phyloP scores from a whole-genome alignment of 2,888 invertebrate genomes.

The Mimas tiliae region DNA sequence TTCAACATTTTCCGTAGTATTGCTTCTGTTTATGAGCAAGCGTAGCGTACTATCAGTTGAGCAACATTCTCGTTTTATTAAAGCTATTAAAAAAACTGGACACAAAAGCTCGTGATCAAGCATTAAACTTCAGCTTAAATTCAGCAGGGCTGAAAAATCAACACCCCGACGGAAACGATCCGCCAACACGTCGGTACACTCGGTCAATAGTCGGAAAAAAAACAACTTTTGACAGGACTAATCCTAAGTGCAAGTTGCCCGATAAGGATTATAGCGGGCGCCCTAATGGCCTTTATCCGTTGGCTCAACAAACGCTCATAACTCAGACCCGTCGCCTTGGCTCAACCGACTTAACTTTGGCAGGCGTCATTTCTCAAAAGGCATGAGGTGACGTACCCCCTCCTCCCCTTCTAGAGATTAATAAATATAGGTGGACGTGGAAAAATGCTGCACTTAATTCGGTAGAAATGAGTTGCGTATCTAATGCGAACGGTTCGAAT shows the following conservation, averaged over 20 bases:
- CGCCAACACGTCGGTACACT: constrained; percentile 57
- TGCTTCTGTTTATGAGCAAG: too few species aligned
- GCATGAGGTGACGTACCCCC: constrained; percentile 76
- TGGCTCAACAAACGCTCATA: constrained; percentile 82
- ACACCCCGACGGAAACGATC: neutral
- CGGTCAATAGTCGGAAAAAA: constrained; percentile 76
- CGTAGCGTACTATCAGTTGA: too few species aligned
- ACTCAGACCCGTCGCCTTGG: constrained; percentile 79
- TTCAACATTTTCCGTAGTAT: too few species aligned
- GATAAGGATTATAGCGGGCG: constrained; percentile 81
- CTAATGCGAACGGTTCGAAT: constrained; percentile 52
- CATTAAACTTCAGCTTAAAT: neutral
- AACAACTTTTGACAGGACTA: constrained; percentile 81
- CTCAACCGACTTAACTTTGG: constrained; percentile 84
- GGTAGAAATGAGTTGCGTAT: constrained; percentile 74
- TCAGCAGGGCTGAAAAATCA: neutral
- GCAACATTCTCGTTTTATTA: too few species aligned
- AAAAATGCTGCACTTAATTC: constrained; percentile 82
- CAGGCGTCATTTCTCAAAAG: constrained; percentile 85
- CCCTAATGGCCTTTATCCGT: constrained; percentile 83
- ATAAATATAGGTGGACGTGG: constrained; percentile 82
- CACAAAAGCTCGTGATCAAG: neutral
- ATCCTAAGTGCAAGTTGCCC: constrained; percentile 84
- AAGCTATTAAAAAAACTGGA: too few species aligned
- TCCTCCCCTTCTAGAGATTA: constrained; percentile 65